Conservation (phyloP, 2,888 invertebrate genomes). For the Macrophya annulata region DNA sequence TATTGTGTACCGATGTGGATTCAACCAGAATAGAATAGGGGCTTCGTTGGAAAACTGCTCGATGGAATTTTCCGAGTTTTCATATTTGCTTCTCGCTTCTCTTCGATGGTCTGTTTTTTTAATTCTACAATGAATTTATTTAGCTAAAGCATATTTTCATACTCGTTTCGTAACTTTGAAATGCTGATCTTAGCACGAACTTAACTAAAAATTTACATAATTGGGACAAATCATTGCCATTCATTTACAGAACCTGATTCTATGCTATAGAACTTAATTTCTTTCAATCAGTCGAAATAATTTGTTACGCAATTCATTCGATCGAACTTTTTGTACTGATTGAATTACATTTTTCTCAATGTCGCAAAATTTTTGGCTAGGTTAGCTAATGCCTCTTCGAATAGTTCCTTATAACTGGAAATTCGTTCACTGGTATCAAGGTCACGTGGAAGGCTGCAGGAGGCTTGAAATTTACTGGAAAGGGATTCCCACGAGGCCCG, state of each 20-base stretch:
- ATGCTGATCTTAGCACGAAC: neutral
- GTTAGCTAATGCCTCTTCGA: neutral
- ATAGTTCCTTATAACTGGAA: constrained; percentile 12
- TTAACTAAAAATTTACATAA: neutral
- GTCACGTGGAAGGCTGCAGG: constrained; percentile 26
- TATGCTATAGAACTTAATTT: neutral
- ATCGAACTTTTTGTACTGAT: no score
- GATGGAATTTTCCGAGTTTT: constrained; percentile 5
- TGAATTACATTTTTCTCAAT: no score
- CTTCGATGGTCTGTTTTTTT: neutral
- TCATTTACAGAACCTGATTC: neutral
- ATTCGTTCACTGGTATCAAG: constrained; percentile 51
- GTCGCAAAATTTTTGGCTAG: neutral
- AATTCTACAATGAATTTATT: neutral
- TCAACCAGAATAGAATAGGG: constrained; percentile 28
- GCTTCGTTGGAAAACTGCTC: constrained; percentile 23
- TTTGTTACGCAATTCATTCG: no score
- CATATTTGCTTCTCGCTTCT: constrained; percentile 27
- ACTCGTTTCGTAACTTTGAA: neutral
- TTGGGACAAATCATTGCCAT: neutral
- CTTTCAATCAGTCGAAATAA: no score
- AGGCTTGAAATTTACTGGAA: constrained; percentile 29
- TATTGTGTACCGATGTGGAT: constrained; percentile 28
- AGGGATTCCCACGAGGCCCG: constrained; percentile 29
- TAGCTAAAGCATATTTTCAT: neutral